phyloP scores from a whole-genome alignment of 1,140 invertebrate genomes.

The Brachionus koreanus region DNA sequence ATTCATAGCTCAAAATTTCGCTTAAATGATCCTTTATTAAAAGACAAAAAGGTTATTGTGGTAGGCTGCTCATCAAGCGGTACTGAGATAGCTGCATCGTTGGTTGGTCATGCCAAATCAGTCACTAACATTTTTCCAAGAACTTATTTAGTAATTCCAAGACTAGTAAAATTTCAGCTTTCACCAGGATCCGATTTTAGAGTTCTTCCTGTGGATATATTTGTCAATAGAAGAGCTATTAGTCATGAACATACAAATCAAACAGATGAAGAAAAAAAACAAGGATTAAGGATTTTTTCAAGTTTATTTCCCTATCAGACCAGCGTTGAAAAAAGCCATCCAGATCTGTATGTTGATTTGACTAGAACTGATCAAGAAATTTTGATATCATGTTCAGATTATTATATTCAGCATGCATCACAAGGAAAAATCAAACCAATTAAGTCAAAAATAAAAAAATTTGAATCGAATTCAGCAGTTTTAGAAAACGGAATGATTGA shows the following conservation, averaged over 20 bases:
- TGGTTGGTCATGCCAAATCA: not conserved
- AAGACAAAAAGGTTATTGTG: not conserved
- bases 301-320: too few species aligned
- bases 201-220: not conserved
- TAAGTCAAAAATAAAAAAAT: not conserved
- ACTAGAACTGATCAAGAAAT: not conserved
- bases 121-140: not conserved
- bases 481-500: not conserved
- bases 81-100: not conserved
- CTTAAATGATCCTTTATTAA: not conserved
- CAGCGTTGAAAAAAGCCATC: too few species aligned
- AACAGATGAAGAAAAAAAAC: not conserved
- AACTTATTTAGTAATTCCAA: not conserved
- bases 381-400: too few species aligned
- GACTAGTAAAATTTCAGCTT: not conserved
- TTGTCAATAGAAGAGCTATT: not conserved
- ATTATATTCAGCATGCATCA: too few species aligned
- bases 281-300: not conserved
- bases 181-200: not conserved
- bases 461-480: not conserved
- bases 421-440: not conserved
- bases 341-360: not conserved
- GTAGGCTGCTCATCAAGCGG: constrained; percentile 14
- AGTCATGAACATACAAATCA: not conserved
- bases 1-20: constrained; percentile 31